A percentile compares a stretch with the other conserved stretches of the same genome.
Evolutionary conservation across 2,888 invertebrate genomes (phyloP).

Genomic region (Parnassius orleans): DNA sequence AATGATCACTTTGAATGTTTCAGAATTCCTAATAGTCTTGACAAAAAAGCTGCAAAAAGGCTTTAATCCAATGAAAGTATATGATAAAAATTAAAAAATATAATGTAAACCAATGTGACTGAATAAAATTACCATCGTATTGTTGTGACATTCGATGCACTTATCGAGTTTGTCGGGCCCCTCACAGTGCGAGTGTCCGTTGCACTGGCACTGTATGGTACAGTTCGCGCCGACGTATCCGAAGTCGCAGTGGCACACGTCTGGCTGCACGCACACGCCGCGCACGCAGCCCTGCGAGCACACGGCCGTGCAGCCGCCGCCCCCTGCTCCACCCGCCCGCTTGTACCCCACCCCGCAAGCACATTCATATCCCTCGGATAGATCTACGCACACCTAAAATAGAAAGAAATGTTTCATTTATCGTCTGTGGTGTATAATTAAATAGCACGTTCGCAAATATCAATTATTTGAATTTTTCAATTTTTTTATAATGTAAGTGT

Average conservation of each 20-base stretch:
- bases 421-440: no score
- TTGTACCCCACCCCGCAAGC: constrained; percentile 82
- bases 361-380: constrained; percentile 90
- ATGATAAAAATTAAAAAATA: no score
- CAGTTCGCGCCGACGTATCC: constrained; percentile 97
- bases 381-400: constrained; percentile 87
- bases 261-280: constrained; percentile 90
- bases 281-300: constrained; percentile 93
- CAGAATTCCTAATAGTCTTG: no score
- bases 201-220: constrained; percentile 95
- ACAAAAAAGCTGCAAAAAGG: no score
- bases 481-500: no score
- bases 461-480: no score
- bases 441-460: background rate
- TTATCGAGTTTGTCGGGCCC: constrained; percentile 91
- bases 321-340: constrained; percentile 76
- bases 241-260: constrained; percentile 94
- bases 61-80: no score
- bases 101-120: no score
- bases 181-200: constrained; percentile 95
- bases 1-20: no score
- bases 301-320: constrained; percentile 87
- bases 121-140: constrained; percentile 85
- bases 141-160: constrained; percentile 93
- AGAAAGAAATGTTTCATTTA: background rate